Evolutionary conservation across 1,140 invertebrate species (phyloP), one percentile per base, ranked within the genome.

Genomic region (Pinna nobilis): DNA sequence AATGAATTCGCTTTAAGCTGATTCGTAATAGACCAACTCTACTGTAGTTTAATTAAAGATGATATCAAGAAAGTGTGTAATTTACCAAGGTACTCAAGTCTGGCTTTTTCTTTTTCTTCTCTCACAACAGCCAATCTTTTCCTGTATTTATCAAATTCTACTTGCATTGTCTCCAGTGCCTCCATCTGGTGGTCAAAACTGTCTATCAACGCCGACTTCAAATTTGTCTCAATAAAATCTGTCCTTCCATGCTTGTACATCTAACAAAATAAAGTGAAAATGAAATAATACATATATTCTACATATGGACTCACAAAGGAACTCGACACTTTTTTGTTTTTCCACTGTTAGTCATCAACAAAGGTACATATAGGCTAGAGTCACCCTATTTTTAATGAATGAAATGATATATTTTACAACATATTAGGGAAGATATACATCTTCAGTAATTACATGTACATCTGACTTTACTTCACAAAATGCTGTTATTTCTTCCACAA

Each of bases 41-140:
- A 18, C 18, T 49, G n/a, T n/a, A n/a, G 0, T 18, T 57, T 13
- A 23, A 57, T 57, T 57, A 28, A 4, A 37, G 9, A 25, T 51
- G 23, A 49, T 23, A 53, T 25, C 9, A 7, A 37, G 2, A 35
- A 33, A 59, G 9, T 28, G 35, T 6, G n/a, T 41, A 13, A 11
- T 28, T 67, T 70, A 81, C 81, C 80, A 47, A 82, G 72, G 44
- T 85, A 73, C 71, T 86, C 82, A 25, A 80, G 74, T 53, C 82
- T 81, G 64, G 82, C 81, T 63, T 84, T 84, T 74, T 84, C 85
- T 80, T 91, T 92, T 68, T 91, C 89, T 59, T 90, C 85, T 69
- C 94, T 91, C 0, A 96, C 92, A 35, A 91, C 76, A 44, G 85
- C 73, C 1, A 96, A 86, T 41, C 95, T 91, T 0, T 86, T 84